Evolutionary conservation across 2,888 invertebrate species (phyloP), one percentile per base, ranked within the genome.

Genomic region (Chrysodeixis includens): DNA sequence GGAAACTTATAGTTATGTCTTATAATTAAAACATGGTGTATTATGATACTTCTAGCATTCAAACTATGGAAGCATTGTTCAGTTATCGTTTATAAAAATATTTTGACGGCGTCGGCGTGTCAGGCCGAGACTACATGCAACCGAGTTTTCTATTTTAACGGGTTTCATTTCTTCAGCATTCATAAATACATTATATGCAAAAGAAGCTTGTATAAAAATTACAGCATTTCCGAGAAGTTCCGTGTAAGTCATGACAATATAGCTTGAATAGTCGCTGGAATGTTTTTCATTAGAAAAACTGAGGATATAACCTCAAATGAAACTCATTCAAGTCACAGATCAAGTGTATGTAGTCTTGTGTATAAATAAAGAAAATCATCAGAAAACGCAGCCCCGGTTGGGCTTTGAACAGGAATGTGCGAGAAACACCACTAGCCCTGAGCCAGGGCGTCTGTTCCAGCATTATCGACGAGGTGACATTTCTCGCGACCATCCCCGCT

Each of bases 11-110:
- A 84, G 75, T 81, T 87, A 85, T 77, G 72, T 83, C 81, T 87
- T 86, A 84, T 74, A 81, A 86, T 81, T 79, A 81, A 40, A 40
- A 85, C 78, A 82, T 85, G 83, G 83, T 79, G 82, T 83, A 82
- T 83, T 85, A 81, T 82, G 79, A 81, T 73, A 79, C 79, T 71
- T 70, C 58, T 69, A 60, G 70, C 66, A 66, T 69, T 71, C 52
- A 61, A 66, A 70, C 56, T 73, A 69, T 68, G 67, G 71, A 82
- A 74, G 71, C 66, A 68, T 72, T 77, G 64, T 61, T 62, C 59
- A 44, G 60, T 65, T 59, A 62, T 68, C 35, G 26, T 58, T 66
- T 51, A 62, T 73, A 73, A 79, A 76, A 73, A 69, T 73, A 68
- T 71, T 61, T 51, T 44, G 51, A 61, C 62, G 30, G 55, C 55